Conservation (phyloP, 1,140 invertebrate genomes). For the Schlechtendalia chinensis region DNA sequence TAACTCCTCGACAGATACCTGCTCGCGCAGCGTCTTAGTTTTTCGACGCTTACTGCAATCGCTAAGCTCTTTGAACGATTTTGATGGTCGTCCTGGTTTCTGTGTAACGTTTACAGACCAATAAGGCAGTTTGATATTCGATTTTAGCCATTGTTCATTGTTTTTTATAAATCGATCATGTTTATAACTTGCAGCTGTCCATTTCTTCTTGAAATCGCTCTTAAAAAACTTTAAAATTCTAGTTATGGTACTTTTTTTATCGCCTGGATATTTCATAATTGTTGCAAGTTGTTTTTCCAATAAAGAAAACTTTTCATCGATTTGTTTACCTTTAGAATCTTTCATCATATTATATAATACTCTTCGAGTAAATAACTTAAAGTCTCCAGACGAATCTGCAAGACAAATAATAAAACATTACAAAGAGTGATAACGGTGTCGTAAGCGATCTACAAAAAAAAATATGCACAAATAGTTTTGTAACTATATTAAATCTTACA, state of each 20-base stretch:
- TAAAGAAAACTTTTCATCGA: neutral
- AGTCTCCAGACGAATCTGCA: neutral
- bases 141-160: neutral
- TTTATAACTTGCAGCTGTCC: neutral
- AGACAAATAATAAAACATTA: neutral
- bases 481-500: no score
- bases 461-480: no score
- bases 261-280: neutral
- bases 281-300: neutral
- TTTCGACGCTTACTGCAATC: neutral
- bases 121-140: neutral
- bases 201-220: neutral
- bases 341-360: neutral
- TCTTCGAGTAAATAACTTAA: neutral
- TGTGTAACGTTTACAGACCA: neutral
- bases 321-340: neutral
- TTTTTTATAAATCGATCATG: neutral
- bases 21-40: neutral
- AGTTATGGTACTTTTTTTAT: neutral
- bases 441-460: neutral
- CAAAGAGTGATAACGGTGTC: neutral
- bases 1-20: neutral
- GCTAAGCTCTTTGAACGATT: neutral
- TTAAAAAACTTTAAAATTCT: neutral
- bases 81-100: neutral